Evolutionary conservation across 2,113 vertebrate genomes (phyloP), one percentile per base, ranked within the genome.

Genomic region (Megaleporinus macrocephalus): DNA sequence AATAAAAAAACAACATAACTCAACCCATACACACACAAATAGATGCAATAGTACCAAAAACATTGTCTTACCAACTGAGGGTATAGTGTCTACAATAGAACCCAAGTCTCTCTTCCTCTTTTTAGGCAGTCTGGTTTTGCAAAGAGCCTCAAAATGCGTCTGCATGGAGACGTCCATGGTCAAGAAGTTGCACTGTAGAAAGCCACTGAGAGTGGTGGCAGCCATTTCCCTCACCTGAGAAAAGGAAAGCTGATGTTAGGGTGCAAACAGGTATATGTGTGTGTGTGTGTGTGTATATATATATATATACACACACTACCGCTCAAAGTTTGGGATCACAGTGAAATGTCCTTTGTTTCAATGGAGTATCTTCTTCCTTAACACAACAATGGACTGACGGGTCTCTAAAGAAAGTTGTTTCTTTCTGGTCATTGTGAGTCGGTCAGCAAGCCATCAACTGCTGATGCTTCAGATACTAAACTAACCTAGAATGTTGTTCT

Each of bases 221-320:
- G 98, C 97, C 96, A 99, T 99, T 91, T 99, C 98, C 90, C 98
- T 95, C 89, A 98, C 97, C 98, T 99, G 69, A 68, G 24, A 57
- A 27, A 53, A 63, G 73, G 16, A 15, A 79, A 26, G 41, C 2
- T 16, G 18, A 51, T 51, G 10, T 44, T 44, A 44, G 41, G 1
- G 41, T 44, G 41, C 41, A 36, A 36, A 6, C 9, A 5, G 1
- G 41, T 44, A 44, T 44, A 44, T n/a, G n/a, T n/a, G n/a, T n/a
- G n/a, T n/a, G n/a, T n/a, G n/a, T n/a, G n/a, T n/a, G n/a, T n/a
- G n/a, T n/a, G n/a, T n/a, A n/a, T n/a, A n/a, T n/a, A n/a, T n/a
- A n/a, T n/a, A n/a, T n/a, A n/a, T n/a, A n/a, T n/a, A n/a, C n/a
- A n/a, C n/a, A n/a, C n/a, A n/a, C n/a, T n/a, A n/a, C n/a, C n/a